phyloP scores from a whole-genome alignment of 2,113 vertebrate genomes.

The Carlito syrichta region DNA sequence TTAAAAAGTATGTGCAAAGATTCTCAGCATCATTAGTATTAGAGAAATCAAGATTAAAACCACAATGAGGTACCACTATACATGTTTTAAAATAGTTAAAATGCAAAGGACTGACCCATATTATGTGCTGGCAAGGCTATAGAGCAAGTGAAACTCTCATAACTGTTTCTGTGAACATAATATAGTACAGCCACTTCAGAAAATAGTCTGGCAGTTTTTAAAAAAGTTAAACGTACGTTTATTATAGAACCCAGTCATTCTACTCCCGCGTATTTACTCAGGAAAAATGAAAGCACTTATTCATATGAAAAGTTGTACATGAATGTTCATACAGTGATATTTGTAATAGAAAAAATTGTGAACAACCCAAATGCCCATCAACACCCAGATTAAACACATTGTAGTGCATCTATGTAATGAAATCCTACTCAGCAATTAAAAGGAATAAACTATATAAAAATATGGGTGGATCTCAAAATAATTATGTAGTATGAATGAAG shows the following conservation, averaged over 20 bases:
- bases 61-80: neutral
- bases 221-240: neutral
- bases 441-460: neutral
- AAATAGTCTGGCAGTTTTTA: neutral
- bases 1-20: neutral
- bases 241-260: neutral
- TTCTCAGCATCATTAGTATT: neutral
- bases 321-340: neutral
- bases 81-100: neutral
- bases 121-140: neutral
- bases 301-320: neutral
- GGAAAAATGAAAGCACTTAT: neutral
- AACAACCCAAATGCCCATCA: neutral
- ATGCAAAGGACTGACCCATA: neutral
- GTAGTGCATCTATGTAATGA: neutral
- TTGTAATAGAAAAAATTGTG: neutral
- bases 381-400: slow-evolving; percentile 18
- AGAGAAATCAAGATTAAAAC: slow-evolving; percentile 11
- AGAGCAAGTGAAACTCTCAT: neutral
- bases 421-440: slow-evolving; percentile 9
- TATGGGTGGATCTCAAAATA: neutral
- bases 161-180: neutral
- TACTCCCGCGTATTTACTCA: neutral
- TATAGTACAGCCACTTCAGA: neutral
- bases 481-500: neutral